A percentile compares a stretch with the other conserved stretches of the same genome.
phyloP scores from a whole-genome alignment of 1,140 invertebrate genomes.

The Lepidurus packardi region DNA sequence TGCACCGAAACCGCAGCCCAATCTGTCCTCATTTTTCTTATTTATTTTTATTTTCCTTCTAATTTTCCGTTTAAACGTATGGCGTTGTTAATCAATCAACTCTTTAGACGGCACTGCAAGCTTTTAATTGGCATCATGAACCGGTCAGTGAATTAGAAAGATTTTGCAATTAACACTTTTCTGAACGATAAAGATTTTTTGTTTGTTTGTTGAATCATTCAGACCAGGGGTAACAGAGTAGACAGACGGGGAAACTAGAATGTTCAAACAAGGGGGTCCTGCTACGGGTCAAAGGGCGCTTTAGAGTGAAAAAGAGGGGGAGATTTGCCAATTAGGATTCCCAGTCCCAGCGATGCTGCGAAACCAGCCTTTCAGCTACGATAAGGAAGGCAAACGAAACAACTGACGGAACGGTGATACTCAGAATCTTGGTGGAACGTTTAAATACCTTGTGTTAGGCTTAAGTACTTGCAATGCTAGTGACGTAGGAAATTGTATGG shows the following conservation, averaged over 20 bases:
- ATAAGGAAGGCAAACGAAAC: background rate
- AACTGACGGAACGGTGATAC: background rate
- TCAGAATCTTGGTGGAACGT: background rate
- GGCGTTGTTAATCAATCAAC: too few relatives aligned
- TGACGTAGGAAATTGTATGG: background rate
- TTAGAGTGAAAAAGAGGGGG: background rate
- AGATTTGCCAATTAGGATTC: constrained; percentile 12
- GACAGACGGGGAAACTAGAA: background rate
- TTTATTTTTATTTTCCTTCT: background rate
- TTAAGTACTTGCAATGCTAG: too few relatives aligned
- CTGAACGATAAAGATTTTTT: too few relatives aligned
- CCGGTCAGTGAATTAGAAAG: too few relatives aligned
- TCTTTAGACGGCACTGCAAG: too few relatives aligned
- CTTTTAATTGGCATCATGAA: too few relatives aligned
- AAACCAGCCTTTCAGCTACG: background rate
- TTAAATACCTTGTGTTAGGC: background rate
- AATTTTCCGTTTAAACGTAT: too few relatives aligned
- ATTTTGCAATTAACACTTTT: too few relatives aligned
- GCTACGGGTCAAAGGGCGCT: background rate
- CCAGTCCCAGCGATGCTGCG: background rate
- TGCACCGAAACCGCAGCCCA: background rate
- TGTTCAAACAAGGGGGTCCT: background rate
- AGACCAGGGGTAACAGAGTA: too few relatives aligned
- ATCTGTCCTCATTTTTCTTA: background rate
- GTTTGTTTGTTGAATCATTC: too few relatives aligned